phyloP scores from a whole-genome alignment of 2,113 vertebrate species.

The Casuarius casuarius region DNA sequence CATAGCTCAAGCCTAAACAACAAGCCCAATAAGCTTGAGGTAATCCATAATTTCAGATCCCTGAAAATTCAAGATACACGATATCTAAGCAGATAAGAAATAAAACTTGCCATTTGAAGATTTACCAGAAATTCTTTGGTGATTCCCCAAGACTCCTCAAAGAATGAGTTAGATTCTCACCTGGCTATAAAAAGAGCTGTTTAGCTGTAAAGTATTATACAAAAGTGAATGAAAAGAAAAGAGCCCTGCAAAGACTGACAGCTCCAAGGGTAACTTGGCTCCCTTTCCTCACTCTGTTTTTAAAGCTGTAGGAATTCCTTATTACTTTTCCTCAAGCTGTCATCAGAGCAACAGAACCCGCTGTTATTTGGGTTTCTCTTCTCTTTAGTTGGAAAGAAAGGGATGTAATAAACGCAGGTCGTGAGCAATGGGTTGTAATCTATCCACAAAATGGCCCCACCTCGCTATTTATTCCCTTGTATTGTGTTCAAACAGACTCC shows the following conservation, averaged over 20 bases:
- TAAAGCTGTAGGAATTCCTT: slow-evolving; percentile 69
- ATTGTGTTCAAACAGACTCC: slow-evolving; percentile 43
- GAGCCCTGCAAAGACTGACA: slow-evolving; percentile 62
- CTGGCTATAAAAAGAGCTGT: slow-evolving; percentile 55
- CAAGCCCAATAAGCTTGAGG: background rate
- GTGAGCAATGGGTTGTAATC: slow-evolving; percentile 63
- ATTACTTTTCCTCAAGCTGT: slow-evolving; percentile 68
- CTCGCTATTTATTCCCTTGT: slow-evolving; percentile 55
- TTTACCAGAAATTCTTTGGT: background rate
- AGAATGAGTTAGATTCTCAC: slow-evolving; percentile 50
- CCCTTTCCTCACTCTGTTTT: slow-evolving; percentile 66
- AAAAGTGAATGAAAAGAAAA: slow-evolving; percentile 63
- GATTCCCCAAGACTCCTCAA: slow-evolving; percentile 32
- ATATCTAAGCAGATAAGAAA: background rate
- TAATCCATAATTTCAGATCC: background rate
- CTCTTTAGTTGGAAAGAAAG: slow-evolving; percentile 36
- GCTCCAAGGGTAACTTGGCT: slow-evolving; percentile 57
- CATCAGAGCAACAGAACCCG: slow-evolving; percentile 60
- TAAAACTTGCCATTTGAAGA: slow-evolving; percentile 12
- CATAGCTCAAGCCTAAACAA: background rate
- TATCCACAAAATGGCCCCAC: slow-evolving; percentile 39
- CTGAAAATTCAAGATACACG: background rate
- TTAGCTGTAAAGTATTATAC: slow-evolving; percentile 49
- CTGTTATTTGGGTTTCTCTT: slow-evolving; percentile 65
- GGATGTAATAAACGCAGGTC: slow-evolving; percentile 42